Evolutionary conservation across 2,888 invertebrate species (phyloP).

Genomic region (Caenorhabditis zanzibari): DNA sequence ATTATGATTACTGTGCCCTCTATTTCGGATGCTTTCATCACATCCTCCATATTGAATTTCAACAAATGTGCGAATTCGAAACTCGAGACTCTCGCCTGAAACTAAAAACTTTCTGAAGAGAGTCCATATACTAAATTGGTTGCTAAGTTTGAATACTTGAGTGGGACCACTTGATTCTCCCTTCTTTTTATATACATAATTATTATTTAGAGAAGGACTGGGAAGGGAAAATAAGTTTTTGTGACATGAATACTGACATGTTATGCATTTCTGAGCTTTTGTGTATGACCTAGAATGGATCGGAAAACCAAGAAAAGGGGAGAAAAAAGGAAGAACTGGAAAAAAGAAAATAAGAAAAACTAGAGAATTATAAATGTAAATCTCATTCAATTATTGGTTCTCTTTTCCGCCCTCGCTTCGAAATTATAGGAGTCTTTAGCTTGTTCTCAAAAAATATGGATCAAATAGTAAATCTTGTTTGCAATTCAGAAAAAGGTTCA

Average conservation of each 20-base stretch:
- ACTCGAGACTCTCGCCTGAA: slow-evolving; percentile 42
- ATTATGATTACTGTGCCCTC: slow-evolving; percentile 17
- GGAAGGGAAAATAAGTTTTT: slow-evolving; percentile 14
- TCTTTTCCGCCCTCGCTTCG: slow-evolving; percentile 7
- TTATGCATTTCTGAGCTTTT: slow-evolving; percentile 59
- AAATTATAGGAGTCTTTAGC: background rate
- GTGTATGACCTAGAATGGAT: slow-evolving; percentile 36
- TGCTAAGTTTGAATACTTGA: slow-evolving; percentile 24
- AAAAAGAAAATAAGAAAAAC: background rate
- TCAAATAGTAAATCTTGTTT: too few species aligned
- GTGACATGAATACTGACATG: slow-evolving; percentile 58
- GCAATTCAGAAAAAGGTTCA: too few species aligned
- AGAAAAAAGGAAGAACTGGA: slow-evolving; percentile 23
- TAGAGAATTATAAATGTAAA: slow-evolving; percentile 47
- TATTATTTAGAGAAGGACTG: background rate
- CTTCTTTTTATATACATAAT: slow-evolving; percentile 12
- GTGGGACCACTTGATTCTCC: slow-evolving; percentile 9
- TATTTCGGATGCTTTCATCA: slow-evolving; percentile 39
- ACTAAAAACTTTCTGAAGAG: slow-evolving; percentile 35
- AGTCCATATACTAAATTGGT: slow-evolving; percentile 16
- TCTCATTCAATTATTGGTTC: slow-evolving; percentile 47
- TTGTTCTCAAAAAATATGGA: background rate
- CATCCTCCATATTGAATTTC: slow-evolving; percentile 41
- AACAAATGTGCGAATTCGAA: slow-evolving; percentile 53
- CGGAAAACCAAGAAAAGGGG: slow-evolving; percentile 9